Conservation (phyloP, 1,140 invertebrate species). For the Drosophila orena region DNA sequence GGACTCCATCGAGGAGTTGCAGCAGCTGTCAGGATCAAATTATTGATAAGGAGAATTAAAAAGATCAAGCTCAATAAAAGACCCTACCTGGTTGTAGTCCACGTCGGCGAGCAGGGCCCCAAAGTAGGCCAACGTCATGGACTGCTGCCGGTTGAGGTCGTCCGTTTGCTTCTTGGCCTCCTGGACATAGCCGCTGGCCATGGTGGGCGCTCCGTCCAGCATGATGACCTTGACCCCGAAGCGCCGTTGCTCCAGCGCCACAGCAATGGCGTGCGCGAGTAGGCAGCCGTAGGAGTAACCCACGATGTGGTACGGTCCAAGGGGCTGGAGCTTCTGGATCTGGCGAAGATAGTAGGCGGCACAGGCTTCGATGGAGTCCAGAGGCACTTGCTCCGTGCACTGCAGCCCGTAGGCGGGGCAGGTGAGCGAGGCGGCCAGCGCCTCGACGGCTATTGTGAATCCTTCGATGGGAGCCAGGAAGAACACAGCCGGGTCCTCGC, state of each 20-base stretch:
- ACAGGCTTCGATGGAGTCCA: slow-evolving; percentile 90
- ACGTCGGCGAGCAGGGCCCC: slow-evolving; percentile 91
- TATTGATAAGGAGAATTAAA: neutral
- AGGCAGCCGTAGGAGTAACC: slow-evolving; percentile 98
- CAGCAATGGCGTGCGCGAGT: slow-evolving; percentile 96
- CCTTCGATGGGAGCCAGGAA: slow-evolving; percentile 97
- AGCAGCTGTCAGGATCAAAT: slow-evolving; percentile 44
- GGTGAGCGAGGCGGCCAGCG: slow-evolving; percentile 89
- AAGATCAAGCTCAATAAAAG: neutral
- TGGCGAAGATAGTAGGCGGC: slow-evolving; percentile 92
- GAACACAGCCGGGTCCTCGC: slow-evolving; percentile 87
- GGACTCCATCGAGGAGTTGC: slow-evolving; percentile 84
- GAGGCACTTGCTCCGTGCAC: slow-evolving; percentile 91
- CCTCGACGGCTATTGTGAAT: slow-evolving; percentile 89
- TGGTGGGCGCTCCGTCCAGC: slow-evolving; percentile 96
- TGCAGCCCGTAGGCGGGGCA: slow-evolving; percentile 95
- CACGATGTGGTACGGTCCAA: slow-evolving; percentile 93
- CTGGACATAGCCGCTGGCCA: slow-evolving; percentile 92
- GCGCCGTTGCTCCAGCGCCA: slow-evolving; percentile 90
- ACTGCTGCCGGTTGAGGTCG: slow-evolving; percentile 86
- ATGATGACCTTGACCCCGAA: slow-evolving; percentile 90
- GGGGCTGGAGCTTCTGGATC: slow-evolving; percentile 90
- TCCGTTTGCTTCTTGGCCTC: slow-evolving; percentile 86
- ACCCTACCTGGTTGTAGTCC: slow-evolving; percentile 86
- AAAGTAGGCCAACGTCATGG: slow-evolving; percentile 92